Evolutionary conservation across 2,888 invertebrate species (phyloP).

Genomic region (Trachelus iudaicus): DNA sequence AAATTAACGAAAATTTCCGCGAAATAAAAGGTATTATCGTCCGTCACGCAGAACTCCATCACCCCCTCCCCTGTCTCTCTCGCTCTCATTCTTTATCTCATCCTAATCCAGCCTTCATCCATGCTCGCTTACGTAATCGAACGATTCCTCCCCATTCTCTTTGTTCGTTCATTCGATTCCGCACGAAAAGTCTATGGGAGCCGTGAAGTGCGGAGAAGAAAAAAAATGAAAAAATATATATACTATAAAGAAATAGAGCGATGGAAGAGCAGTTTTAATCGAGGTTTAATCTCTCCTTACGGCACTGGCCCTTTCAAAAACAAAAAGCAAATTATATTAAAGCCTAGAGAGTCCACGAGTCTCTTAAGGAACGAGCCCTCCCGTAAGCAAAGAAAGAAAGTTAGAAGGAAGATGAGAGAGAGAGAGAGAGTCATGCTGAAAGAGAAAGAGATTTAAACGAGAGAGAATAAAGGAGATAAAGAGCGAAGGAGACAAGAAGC

Average conservation of each 20-base stretch:
- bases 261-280: slow-evolving; percentile 16
- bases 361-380: neutral
- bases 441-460: neutral
- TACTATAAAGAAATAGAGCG: neutral
- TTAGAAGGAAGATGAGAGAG: neutral
- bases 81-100: neutral
- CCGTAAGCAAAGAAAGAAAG: slow-evolving; percentile 11
- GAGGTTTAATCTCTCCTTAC: slow-evolving; percentile 40
- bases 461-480: neutral
- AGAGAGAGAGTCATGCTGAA: neutral
- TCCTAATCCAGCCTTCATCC: slow-evolving; percentile 7
- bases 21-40: slow-evolving; percentile 47
- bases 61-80: neutral
- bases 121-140: slow-evolving; percentile 35
- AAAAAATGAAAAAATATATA: slow-evolving; percentile 8
- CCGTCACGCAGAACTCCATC: slow-evolving; percentile 27
- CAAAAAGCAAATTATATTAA: neutral
- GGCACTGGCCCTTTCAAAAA: slow-evolving; percentile 27
- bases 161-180: neutral
- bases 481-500: neutral
- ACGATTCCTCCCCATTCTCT: slow-evolving; percentile 19
- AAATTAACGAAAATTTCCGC: slow-evolving; percentile 53
- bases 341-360: neutral
- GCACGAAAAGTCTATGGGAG: neutral
- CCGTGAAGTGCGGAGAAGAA: neutral